Base-by-base conservation (phyloP, 2,888 invertebrate genomes). In the Acrocyrtus sp. region DNA sequence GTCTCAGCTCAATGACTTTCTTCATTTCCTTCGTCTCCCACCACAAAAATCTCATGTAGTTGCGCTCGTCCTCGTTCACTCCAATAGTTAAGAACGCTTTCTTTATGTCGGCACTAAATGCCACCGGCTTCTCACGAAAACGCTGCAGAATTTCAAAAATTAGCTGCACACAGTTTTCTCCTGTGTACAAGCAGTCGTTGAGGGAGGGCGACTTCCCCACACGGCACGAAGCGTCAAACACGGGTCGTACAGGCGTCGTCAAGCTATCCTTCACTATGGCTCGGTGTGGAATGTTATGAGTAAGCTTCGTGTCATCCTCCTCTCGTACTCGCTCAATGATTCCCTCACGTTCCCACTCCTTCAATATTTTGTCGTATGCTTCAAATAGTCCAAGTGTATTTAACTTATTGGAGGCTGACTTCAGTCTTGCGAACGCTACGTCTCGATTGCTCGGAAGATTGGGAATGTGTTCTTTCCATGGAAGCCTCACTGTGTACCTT, bases 91-190 rank as follows among this genome's bases (percentile, higher is more conserved):
- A 60, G 24, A 74, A 76, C 0, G 74, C 76, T 27, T 76, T 76
- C 2, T 67, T 8, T 12, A 76, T 74, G 24, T 77, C 77, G 2
- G 74, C 53, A 3, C 68, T 65, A 3, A 81, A 69, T 3, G 77
- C 82, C 1, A 68, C 34, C 3, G 1, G n/a, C 19, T 60, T 60
- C 17, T 60, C 60, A 3, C 60, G 27, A 21, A 60, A 60, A 10
- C 48, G 3, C 29, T 47, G 17, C 1, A 60, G 2, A 3, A 60
- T 2, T 2, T 47, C 29, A 1, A 29, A 29, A 19, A 60, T 60
- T 3, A 47, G 21, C 21, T 47, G 6, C 6, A 60, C 3, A 1
- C 10, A 19, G 17, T 47, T 60, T 5, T 17, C 4, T 3, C 60
- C 60, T 1, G 8, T 27, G n/a, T 27, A 10, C 12, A 60, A 15